phyloP scores from a whole-genome alignment of 2,797 vertebrate species.

The Xenopus petersii region DNA sequence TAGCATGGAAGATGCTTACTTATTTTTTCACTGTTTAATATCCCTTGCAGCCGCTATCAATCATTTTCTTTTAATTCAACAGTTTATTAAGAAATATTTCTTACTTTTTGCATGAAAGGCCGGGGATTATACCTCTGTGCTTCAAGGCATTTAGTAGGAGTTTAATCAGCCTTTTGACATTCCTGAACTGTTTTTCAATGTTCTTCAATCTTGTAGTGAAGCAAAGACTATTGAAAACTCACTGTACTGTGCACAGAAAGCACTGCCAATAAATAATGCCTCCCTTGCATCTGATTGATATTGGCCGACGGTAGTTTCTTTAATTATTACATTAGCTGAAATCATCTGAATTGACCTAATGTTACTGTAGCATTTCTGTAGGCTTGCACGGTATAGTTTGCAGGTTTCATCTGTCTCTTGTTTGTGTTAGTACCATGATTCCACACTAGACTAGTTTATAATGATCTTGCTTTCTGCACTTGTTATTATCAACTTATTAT shows the following conservation, averaged over 20 bases:
- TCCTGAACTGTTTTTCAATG: conserved; percentile 45
- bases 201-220: conserved; percentile 35
- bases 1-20: background rate
- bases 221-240: conserved; percentile 36
- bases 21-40: background rate
- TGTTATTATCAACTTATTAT: too few relatives aligned
- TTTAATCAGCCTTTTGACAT: conserved; percentile 47
- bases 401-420: too few relatives aligned
- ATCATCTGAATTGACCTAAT: background rate
- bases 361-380: too few relatives aligned
- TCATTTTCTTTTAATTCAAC: conserved; percentile 37
- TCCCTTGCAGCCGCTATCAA: conserved; percentile 23
- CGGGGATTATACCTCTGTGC: conserved; percentile 45
- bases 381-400: too few relatives aligned
- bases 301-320: background rate
- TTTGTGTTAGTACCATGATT: too few relatives aligned
- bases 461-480: too few relatives aligned
- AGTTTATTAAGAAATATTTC: conserved; percentile 48
- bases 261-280: conserved; percentile 28
- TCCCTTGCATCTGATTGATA: conserved; percentile 35
- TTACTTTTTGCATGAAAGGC: conserved; percentile 38
- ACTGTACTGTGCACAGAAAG: conserved; percentile 29
- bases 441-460: too few relatives aligned
- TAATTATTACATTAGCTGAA: conserved; percentile 10
- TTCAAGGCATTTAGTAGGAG: conserved; percentile 43